Base-by-base conservation (phyloP, 1,140 invertebrate species). In the Mylabris phalerata region DNA sequence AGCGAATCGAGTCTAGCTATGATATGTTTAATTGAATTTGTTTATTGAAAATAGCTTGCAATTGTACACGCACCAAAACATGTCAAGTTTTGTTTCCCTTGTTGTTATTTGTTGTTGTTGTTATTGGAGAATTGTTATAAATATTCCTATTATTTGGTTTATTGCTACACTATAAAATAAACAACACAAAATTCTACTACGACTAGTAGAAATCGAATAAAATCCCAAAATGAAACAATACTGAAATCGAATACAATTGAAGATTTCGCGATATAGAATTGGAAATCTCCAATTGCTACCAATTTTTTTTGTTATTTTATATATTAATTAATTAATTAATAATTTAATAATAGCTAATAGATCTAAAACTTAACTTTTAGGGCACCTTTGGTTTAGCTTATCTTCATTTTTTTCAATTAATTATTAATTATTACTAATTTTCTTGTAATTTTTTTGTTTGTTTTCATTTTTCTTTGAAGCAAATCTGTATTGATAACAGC, bases 331-430 rank as follows among this genome's bases (percentile, higher is more conserved):
- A 42, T n/a, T 42, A 10, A 32, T 32, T 32, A 64, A 43, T 55
- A 61, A 61, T 64, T 61, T 59, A 66, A 56, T 58, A 61, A 64
- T 32, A 32, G 32, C 32, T 32, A 32, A 32, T 57, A 63, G 60
- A 67, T 72, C 66, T 71, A 72, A 68, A 72, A 74, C 73, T 72
- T 73, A 73, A 73, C 66, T 65, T 70, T 70, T 75, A 75, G 74
- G 74, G 74, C 74, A 75, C 74, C 74, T 75, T 75, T 75, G 74
- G 74, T 75, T 74, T 74, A 73, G 70, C 71, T 71, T 75, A 69
- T 71, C 64, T 61, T 66, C 55, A 63, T 61, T 48, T 60, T 45
- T 44, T 42, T 6, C 10, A 7, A 40, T 40, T 40, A 40, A 42
- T 42, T 42, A 42, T n/a, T 42, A 42, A 42, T 42, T 42, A 42